A percentile compares a stretch with the other conserved stretches of the same genome.
phyloP scores from a whole-genome alignment of 2,888 invertebrate genomes.

The Diloba caeruleocephala region DNA sequence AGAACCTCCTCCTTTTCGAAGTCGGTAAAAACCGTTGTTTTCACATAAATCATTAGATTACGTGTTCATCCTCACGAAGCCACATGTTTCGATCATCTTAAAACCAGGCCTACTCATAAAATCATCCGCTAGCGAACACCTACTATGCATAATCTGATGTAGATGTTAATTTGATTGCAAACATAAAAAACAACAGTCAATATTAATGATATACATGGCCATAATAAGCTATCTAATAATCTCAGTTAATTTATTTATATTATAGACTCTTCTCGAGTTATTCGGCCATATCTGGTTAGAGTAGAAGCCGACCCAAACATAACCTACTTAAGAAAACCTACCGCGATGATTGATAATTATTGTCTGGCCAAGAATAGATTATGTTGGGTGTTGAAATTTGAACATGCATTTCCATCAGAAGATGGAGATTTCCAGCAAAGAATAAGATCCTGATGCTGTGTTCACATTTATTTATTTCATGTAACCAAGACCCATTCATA shows the following conservation, averaged over 20 bases:
- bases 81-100: neutral
- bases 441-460: too few species aligned
- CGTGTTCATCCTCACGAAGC: conserved; percentile 2
- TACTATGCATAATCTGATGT: conserved; percentile 31
- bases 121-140: conserved; percentile 24
- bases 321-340: too few species aligned
- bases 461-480: too few species aligned
- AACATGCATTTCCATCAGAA: too few species aligned
- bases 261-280: neutral
- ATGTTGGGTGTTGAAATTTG: too few species aligned
- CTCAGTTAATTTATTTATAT: conserved; percentile 21
- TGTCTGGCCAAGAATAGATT: too few species aligned
- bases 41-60: conserved; percentile 7
- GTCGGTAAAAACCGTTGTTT: conserved; percentile 4
- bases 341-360: too few species aligned
- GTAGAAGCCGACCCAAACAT: too few species aligned
- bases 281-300: too few species aligned
- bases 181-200: conserved; percentile 34
- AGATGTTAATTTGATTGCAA: conserved; percentile 37
- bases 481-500: too few species aligned
- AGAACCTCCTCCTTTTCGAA: neutral
- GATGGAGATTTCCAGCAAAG: too few species aligned
- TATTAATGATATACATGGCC: conserved; percentile 23
- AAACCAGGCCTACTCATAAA: conserved; percentile 33
- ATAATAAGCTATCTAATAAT: conserved; percentile 8